Conservation (phyloP, 2,888 invertebrate genomes). For the Sinotaia quadrata region DNA sequence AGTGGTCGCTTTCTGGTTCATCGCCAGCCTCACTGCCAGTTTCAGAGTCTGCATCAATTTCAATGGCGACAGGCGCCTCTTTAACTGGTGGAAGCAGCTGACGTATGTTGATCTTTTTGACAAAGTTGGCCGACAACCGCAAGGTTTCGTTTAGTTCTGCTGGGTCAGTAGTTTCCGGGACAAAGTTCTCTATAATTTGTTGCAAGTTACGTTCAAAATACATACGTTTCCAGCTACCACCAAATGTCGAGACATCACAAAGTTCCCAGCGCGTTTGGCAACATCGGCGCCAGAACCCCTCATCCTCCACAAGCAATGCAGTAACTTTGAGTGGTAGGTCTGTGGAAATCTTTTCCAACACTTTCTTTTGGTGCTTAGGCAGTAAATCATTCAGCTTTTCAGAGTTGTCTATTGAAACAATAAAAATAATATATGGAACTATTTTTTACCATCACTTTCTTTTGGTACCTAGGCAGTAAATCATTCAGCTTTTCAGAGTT, state of each 20-base stretch:
- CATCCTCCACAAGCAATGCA: slow-evolving; percentile 71
- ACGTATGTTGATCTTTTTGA: slow-evolving; percentile 65
- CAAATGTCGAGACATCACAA: slow-evolving; percentile 69
- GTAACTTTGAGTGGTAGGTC: slow-evolving; percentile 70
- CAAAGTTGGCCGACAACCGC: slow-evolving; percentile 65
- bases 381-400: slow-evolving; percentile 63
- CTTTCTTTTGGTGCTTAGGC: slow-evolving; percentile 66
- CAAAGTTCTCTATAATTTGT: slow-evolving; percentile 70
- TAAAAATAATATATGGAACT: slow-evolving; percentile 46
- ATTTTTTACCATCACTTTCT: slow-evolving; percentile 68
- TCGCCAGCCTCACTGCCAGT: slow-evolving; percentile 69
- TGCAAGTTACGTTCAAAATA: slow-evolving; percentile 72
- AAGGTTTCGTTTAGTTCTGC: slow-evolving; percentile 65
- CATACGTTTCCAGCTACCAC: slow-evolving; percentile 71
- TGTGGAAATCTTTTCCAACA: slow-evolving; percentile 68
- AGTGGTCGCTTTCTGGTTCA: slow-evolving; percentile 71
- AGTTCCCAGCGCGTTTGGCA: slow-evolving; percentile 70
- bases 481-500: slow-evolving; percentile 67
- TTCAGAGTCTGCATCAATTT: slow-evolving; percentile 68
- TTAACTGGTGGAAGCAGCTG: slow-evolving; percentile 72
- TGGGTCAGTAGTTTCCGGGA: slow-evolving; percentile 69
- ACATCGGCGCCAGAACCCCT: slow-evolving; percentile 71
- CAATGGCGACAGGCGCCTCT: slow-evolving; percentile 64
- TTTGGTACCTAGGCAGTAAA: slow-evolving; percentile 66
- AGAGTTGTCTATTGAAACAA: slow-evolving; percentile 65